A percentile compares a stretch with the other conserved stretches of the same genome.
These are phyloP conservation scores for Tenthredo amoena DNA, from an alignment of 2,888 invertebrate genomes.

Conservation along the genomic window DNA sequence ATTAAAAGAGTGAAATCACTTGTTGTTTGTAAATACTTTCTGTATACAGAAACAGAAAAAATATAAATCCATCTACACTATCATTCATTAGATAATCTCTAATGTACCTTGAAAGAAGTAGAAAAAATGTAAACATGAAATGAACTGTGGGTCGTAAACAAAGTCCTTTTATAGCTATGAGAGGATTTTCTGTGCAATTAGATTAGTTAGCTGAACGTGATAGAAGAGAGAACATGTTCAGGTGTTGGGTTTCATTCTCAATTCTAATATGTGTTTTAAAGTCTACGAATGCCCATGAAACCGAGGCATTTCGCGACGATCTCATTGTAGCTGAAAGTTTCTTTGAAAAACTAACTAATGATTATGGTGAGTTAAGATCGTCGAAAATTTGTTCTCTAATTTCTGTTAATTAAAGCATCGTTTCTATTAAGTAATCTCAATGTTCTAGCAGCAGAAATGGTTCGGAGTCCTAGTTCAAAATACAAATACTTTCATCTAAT, in stretches of 20 bases:
- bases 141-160: not conserved
- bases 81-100: conserved; percentile 16
- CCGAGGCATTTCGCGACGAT: conserved; percentile 30
- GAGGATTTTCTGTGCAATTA: not conserved
- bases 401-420: not conserved
- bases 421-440: not conserved
- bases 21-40: not conserved
- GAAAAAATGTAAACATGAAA: conserved; percentile 36
- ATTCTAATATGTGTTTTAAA: conserved; percentile 18
- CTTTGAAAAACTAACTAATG: conserved; percentile 60
- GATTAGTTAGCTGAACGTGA: not conserved
- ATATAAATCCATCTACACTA: not conserved
- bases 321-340: conserved; percentile 60
- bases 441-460: not conserved
- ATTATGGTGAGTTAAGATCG: conserved; percentile 61
- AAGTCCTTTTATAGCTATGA: not conserved
- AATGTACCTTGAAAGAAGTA: not conserved
- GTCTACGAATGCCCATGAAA: not conserved
- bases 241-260: not conserved
- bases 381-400: not conserved
- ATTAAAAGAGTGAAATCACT: not conserved
- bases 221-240: conserved; percentile 28
- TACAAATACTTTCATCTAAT: not conserved
- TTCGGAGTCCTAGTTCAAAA: not conserved
- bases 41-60: not conserved